Conservation (phyloP, 2,797 vertebrate genomes). For the Periparus ater region DNA sequence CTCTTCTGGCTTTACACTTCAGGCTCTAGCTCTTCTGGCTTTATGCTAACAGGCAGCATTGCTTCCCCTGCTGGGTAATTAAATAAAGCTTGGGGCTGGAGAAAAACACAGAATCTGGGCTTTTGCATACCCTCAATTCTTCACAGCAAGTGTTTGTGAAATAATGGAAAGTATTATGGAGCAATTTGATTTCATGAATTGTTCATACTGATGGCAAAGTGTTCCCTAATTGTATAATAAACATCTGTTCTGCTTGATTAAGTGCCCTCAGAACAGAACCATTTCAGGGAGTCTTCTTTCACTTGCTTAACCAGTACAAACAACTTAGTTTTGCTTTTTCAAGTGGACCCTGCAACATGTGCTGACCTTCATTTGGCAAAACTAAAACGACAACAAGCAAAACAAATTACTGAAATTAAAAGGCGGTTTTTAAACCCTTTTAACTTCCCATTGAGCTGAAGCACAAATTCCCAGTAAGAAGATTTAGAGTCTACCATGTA, state of each 20-base stretch:
- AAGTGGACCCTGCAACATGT: neutral
- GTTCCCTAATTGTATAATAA: constrained; percentile 53
- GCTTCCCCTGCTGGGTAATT: neutral
- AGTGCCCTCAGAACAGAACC: constrained; percentile 25
- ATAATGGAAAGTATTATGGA: constrained; percentile 44
- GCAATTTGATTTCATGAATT: constrained; percentile 52
- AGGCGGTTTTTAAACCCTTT: constrained; percentile 27
- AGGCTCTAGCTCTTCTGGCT: neutral
- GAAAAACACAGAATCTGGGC: neutral
- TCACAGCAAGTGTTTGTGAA: constrained; percentile 40
- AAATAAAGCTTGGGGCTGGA: neutral
- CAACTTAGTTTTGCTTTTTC: neutral
- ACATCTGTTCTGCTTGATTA: constrained; percentile 60
- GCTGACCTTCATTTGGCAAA: constrained; percentile 46
- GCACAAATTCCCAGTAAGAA: constrained; percentile 23
- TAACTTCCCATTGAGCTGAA: constrained; percentile 30
- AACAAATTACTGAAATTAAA: constrained; percentile 53
- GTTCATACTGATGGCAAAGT: constrained; percentile 18
- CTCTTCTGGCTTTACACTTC: too few relatives aligned
- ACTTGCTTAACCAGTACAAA: constrained; percentile 33
- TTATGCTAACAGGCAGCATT: neutral
- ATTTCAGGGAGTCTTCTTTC: neutral
- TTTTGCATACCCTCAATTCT: constrained; percentile 6
- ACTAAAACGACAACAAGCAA: constrained; percentile 14
- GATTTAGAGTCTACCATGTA: neutral